Conservation (phyloP, 2,797 vertebrate genomes). For the Odontamblyopus lacepedii region DNA sequence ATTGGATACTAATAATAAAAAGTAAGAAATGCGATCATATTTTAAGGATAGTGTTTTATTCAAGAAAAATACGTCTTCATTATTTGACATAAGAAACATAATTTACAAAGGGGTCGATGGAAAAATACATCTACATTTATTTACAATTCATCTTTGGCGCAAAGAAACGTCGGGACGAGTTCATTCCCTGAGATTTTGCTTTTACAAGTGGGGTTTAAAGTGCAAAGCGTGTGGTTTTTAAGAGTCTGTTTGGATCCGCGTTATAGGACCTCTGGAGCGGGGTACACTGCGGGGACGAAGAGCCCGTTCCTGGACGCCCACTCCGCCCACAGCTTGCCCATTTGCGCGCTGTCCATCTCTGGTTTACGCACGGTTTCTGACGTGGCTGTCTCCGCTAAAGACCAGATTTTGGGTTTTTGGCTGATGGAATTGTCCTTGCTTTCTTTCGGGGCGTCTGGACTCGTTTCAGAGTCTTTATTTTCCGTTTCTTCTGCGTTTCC, state of each 20-base stretch:
- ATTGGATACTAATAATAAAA: neutral
- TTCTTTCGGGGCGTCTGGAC: slow-evolving; percentile 40
- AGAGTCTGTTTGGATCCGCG: slow-evolving; percentile 37
- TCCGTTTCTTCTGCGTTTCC: slow-evolving; percentile 18
- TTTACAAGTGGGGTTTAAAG: slow-evolving; percentile 61
- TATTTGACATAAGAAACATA: slow-evolving; percentile 72
- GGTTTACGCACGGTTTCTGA: slow-evolving; percentile 70
- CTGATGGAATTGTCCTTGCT: slow-evolving; percentile 68
- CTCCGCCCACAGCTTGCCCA: slow-evolving; percentile 75
- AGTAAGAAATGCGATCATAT: neutral
- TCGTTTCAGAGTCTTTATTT: slow-evolving; percentile 39
- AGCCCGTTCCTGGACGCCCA: slow-evolving; percentile 74
- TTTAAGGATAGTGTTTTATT: slow-evolving; percentile 69
- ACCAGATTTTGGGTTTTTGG: slow-evolving; percentile 96
- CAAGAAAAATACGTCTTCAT: slow-evolving; percentile 75
- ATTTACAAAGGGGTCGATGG: slow-evolving; percentile 74
- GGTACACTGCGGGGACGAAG: slow-evolving; percentile 63
- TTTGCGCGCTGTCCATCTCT: slow-evolving; percentile 24
- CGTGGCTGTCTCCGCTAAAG: slow-evolving; percentile 93
- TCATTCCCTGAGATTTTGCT: slow-evolving; percentile 50
- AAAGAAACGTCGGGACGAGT: slow-evolving; percentile 52
- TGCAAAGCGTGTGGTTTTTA: slow-evolving; percentile 61
- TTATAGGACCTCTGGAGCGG: slow-evolving; percentile 60
- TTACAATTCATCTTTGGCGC: slow-evolving; percentile 78
- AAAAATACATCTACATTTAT: slow-evolving; percentile 79